Percentiles rank a stretch among this genome's conserved stretches.
These are phyloP conservation scores for Premnoplex brunnescens DNA, from an alignment of 2,797 vertebrate species.

Conservation along the genomic window DNA sequence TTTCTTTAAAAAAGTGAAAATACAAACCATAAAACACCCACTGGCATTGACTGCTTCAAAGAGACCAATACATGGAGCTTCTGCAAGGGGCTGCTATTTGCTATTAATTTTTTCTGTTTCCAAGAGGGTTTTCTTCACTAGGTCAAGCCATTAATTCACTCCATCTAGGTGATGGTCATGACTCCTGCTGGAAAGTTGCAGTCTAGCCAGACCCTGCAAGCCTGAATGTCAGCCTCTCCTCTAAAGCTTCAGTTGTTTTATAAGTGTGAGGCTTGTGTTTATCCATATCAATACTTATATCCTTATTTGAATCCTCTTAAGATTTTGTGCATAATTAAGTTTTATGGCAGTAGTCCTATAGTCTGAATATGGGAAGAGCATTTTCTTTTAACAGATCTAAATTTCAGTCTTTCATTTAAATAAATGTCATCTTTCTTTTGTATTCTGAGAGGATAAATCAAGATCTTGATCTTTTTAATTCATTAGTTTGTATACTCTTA, in stretches of 20 bases:
- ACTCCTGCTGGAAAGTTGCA: background rate
- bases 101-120: background rate
- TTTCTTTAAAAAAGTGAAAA: background rate
- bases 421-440: background rate
- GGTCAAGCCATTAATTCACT: background rate
- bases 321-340: background rate
- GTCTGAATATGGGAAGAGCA: background rate
- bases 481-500: background rate
- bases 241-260: background rate
- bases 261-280: accelerated
- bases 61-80: background rate
- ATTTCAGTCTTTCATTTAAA: background rate
- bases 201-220: accelerated
- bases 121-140: background rate
- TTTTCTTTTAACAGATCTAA: background rate
- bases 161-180: background rate
- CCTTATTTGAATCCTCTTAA: background rate
- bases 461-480: background rate
- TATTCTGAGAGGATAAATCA: background rate
- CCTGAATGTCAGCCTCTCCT: background rate
- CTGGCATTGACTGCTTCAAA: background rate
- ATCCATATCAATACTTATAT: background rate
- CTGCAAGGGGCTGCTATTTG: background rate
- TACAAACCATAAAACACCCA: background rate
- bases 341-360: background rate